Base-by-base conservation (phyloP, 2,797 vertebrate species). In the Tenualosa ilisha region DNA sequence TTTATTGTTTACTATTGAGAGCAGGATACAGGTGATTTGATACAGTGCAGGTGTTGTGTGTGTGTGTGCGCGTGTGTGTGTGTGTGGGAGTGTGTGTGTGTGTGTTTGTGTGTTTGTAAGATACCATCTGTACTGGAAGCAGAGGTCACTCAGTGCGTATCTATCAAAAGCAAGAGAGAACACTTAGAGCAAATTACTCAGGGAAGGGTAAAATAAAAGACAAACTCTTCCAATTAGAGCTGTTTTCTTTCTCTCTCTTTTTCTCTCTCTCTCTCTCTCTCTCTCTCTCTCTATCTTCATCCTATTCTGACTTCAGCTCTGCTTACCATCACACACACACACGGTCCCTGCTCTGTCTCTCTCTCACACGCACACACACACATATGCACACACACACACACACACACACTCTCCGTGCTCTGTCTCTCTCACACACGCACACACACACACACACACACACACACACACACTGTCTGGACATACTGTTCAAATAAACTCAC, bases 191-290 rank as follows among this genome's bases (percentile, higher is more conserved):
- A 43, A 79, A 79, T 79, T 8, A 46, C 40, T 46, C 26, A 79
- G 40, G 72, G 72, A 79, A 79, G 72, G 72, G 40, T 79, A 40
- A 79, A 79, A 20, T 79, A 79, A 79, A 79, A 46, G 72, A 46
- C 72, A 79, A 46, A 79, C 72, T 79, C 72, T 13, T 79, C 37
- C 72, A 79, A 79, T 79, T 79, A 79, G 72, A 46, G 17, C 13
- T 22, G 20, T 20, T 22, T 79, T 37, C 40, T 68, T 20, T 22
- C 26, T 37, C 13, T 8, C 65, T 72, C 11, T 51, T 51, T 72
- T 72, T 13, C 15, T 40, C 40, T 40, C 31, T 26, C 37, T 12
- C 24, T 37, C 46, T 49, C 46, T 75, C 13, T 20, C 2, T 75
- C 31, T 72, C 15, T 12, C 17, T 40, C 37, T 40, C 13, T 46